phyloP scores from a whole-genome alignment of 2,888 invertebrate species.

The Antheraea yamamai region DNA sequence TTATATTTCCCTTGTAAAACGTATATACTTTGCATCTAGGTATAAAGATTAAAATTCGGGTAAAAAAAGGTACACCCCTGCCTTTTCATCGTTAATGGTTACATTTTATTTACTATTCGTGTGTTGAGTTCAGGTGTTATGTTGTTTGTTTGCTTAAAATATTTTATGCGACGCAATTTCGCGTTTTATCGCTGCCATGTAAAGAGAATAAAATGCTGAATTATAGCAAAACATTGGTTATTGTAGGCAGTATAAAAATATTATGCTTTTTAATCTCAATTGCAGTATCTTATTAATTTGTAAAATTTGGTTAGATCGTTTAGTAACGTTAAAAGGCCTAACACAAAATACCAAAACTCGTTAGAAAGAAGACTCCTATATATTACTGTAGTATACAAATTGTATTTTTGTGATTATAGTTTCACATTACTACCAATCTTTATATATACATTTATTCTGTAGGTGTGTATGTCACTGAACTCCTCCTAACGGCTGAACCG shows the following conservation, averaged over 20 bases:
- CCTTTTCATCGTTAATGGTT: neutral
- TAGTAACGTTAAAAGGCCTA: too few relatives aligned
- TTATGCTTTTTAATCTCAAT: neutral
- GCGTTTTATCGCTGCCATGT: neutral
- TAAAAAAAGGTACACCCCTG: neutral
- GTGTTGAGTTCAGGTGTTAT: slow-evolving; percentile 1
- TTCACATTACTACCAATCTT: too few relatives aligned
- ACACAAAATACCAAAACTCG: too few relatives aligned
- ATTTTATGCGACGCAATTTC: neutral
- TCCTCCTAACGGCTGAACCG: too few relatives aligned
- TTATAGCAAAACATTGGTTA: neutral
- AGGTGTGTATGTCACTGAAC: too few relatives aligned
- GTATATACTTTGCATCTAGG: neutral
- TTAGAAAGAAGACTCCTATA: too few relatives aligned
- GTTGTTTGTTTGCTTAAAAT: neutral
- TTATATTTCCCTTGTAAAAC: neutral
- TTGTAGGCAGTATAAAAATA: neutral
- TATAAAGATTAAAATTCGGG: neutral
- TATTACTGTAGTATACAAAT: too few relatives aligned
- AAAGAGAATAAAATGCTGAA: neutral
- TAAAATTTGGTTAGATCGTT: too few relatives aligned
- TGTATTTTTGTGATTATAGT: too few relatives aligned
- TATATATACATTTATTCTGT: too few relatives aligned
- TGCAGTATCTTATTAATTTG: neutral
- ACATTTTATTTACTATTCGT: slow-evolving; percentile 9